These are phyloP conservation scores for Xylota sylvarum DNA, from an alignment of 2,888 invertebrate genomes.

Conservation along the genomic window DNA sequence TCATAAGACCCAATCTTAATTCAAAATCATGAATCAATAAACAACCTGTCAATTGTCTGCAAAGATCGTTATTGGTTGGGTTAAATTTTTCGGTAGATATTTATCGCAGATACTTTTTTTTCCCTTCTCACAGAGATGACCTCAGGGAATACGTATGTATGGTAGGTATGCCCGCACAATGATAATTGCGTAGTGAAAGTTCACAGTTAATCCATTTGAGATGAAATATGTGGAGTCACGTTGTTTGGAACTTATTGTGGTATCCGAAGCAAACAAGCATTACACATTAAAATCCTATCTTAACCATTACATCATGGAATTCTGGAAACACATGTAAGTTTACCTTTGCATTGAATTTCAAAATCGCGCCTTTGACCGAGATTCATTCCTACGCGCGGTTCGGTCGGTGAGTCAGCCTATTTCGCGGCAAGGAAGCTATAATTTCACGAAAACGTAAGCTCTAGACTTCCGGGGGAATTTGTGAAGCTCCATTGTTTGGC, in stretches of 20 bases:
- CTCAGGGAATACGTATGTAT: constrained; percentile 37
- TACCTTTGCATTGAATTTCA: constrained; percentile 1
- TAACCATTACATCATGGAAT: constrained; percentile 39
- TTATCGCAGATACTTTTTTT: constrained; percentile 41
- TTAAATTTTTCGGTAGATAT: constrained; percentile 55
- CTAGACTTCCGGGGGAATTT: constrained; percentile 31
- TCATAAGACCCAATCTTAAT: constrained; percentile 61
- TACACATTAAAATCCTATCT: constrained; percentile 25
- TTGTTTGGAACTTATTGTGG: constrained; percentile 17
- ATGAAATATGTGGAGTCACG: constrained; percentile 49
- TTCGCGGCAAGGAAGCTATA: constrained; percentile 20
- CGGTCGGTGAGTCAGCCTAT: constrained; percentile 26
- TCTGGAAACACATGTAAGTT: constrained; percentile 27
- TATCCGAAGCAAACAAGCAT: constrained; percentile 9
- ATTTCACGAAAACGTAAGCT: constrained; percentile 14
- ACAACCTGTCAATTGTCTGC: constrained; percentile 71
- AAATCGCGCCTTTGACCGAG: neutral
- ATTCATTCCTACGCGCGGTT: constrained; percentile 9
- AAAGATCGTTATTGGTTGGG: constrained; percentile 46
- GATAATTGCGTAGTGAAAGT: constrained; percentile 60
- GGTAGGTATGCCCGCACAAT: constrained; percentile 11
- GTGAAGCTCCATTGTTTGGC: constrained; percentile 8
- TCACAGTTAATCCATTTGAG: constrained; percentile 50
- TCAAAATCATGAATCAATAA: constrained; percentile 69
- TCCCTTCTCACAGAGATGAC: constrained; percentile 21